Percentiles rank a stretch among this genome's conserved stretches.
phyloP scores from a whole-genome alignment of 2,888 invertebrate species.

The Lycaena phlaeas region DNA sequence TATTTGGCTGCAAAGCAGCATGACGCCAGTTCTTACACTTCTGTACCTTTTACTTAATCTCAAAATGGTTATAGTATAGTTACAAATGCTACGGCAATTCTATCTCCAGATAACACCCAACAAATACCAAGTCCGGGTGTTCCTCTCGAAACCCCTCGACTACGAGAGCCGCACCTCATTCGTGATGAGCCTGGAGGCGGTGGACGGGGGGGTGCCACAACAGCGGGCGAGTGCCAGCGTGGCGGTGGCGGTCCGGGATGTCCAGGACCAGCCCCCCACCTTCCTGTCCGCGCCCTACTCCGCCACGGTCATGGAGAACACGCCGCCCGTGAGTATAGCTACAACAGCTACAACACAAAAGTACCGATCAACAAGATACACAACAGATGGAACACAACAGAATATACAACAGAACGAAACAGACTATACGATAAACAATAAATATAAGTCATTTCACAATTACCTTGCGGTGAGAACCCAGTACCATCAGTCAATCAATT shows the following conservation, averaged over 20 bases:
- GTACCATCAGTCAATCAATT: no score
- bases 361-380: no score
- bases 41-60: no score
- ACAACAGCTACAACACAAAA: no score
- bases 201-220: constrained; percentile 76
- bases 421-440: no score
- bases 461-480: no score
- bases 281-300: constrained; percentile 87
- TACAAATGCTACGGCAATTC: constrained; percentile 1
- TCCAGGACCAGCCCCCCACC: constrained; percentile 88
- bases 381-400: no score
- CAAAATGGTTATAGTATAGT: not conserved
- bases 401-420: no score
- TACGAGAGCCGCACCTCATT: constrained; percentile 84
- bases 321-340: constrained; percentile 62
- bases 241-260: constrained; percentile 82
- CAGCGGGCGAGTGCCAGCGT: constrained; percentile 80
- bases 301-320: constrained; percentile 83
- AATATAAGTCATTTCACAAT: no score
- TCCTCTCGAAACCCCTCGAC: constrained; percentile 78
- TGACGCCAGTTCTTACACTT: no score
- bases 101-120: constrained; percentile 75
- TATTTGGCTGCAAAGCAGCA: no score
- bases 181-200: constrained; percentile 78
- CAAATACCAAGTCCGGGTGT: constrained; percentile 79